These are phyloP conservation scores for Gorsachius magnificus DNA, from an alignment of 2,797 vertebrate species.

Conservation along the genomic window DNA sequence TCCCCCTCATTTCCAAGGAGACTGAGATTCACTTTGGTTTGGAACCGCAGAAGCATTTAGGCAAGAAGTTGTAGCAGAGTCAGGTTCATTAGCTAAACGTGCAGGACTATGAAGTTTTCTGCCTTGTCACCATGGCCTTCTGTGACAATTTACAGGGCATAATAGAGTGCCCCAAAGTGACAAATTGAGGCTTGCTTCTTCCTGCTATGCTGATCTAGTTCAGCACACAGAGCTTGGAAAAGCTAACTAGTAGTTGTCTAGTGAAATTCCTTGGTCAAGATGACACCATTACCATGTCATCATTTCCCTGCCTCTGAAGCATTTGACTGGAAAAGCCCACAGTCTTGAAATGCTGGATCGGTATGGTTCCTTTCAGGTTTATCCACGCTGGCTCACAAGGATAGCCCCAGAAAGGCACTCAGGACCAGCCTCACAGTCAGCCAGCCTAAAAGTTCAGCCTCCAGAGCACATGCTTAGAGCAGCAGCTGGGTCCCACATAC, in stretches of 20 bases:
- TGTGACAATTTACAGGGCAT: neutral
- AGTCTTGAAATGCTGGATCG: neutral
- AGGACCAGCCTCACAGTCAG: neutral
- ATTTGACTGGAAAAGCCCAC: neutral
- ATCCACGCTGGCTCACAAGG: neutral
- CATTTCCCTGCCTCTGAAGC: neutral
- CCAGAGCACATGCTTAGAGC: neutral
- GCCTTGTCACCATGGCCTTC: neutral
- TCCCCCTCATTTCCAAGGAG: neutral
- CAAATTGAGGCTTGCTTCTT: fast-evolving
- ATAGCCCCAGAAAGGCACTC: neutral
- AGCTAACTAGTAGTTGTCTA: neutral
- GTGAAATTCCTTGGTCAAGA: neutral
- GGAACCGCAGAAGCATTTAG: neutral
- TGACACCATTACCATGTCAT: neutral
- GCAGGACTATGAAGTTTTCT: neutral
- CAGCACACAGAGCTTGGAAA: neutral
- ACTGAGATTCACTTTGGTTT: neutral
- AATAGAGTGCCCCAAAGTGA: no score
- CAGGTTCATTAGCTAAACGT: neutral
- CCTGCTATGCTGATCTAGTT: neutral
- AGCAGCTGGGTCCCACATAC: neutral
- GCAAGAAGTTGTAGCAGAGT: neutral
- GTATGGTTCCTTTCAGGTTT: neutral
- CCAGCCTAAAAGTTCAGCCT: neutral